Evolutionary conservation across 2,888 invertebrate species (phyloP), one percentile per base, ranked within the genome.

Genomic region (Erpobdella octoculata): DNA sequence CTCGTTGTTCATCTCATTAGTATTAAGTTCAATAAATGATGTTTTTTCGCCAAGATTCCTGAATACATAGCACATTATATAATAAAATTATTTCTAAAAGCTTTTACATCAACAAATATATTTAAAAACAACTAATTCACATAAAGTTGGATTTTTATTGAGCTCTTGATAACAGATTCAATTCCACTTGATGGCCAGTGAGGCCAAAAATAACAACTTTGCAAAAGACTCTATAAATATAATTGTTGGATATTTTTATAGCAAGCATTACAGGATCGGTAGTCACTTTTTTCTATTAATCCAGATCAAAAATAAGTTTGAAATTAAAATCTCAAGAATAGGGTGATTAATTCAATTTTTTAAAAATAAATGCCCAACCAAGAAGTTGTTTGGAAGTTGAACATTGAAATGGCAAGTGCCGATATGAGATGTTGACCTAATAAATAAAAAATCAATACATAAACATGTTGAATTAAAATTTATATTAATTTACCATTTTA

Each of bases 341-440:
- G n/a, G 21, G 41, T 66, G 21, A 33, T 21, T 66, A 1, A 9
- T 1, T 8, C 21, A 21, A 28, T 25, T n/a, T n/a, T 2, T n/a
- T 58, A 41, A 36, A 2, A 37, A 66, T 5, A 8, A 25, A 35
- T 73, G 75, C 75, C n/a, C n/a, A n/a, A 82, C 82, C 91, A 91
- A 1, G 91, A 90, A 0, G 89, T 88, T 5, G 92, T 92, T 0
- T 86, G 83, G 73, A 87, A 86, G 15, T 87, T 87, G 82, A 87
- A 88, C 78, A 89, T 87, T 31, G 85, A 85, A 77, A 91, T 89
- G 41, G 91, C 86, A 65, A 92, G 83, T 0, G 91, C 91, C 15
- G 91, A 89, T 31, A 93, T 86, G 36, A 93, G 85, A 83, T 93
- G 92, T 80, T 92, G 92, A 0, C 89, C 89, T 89, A 78, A n/a